Base-by-base conservation (phyloP, 37 sponge, comb jelly and placozoan genomes). In the Beroe forskalii region DNA sequence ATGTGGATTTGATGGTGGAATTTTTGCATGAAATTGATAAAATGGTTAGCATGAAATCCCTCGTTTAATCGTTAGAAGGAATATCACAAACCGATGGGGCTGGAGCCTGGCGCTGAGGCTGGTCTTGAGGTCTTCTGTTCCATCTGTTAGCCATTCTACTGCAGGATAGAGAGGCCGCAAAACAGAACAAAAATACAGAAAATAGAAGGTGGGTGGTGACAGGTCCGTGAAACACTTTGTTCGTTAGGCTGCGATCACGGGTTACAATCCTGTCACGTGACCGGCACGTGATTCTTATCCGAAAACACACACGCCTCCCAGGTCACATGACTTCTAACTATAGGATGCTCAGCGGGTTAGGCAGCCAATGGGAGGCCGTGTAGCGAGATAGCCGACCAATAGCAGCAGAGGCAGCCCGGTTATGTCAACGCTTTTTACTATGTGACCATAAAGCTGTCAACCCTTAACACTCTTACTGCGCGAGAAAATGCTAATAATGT, bases 171-270 rank as follows among this genome's bases (percentile, higher is more conserved):
- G 72, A 69, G 72, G 72, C 72, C 38, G 72, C 72, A 69, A 69
- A 69, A 69, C 72, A 69, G 72, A 69, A 69, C 72, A 69, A 69
- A 69, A 69, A 69, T 69, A 69, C 35, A 69, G 72, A 69, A 69
- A 69, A 69, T 69, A 69, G 72, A 32, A 48, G 72, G 72, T 32
- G 32, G 72, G 72, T 69, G 72, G 0, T 36, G 32, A 69, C 72
- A 69, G 72, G 33, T 69, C 72, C 33, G 33, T 32, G 72, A 69
- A 69, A 69, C 72, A 48, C 55, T 48, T 48, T 48, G 55, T 48
- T 48, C 55, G 55, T 48, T 48, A 48, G 55, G 55, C 55, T 48
- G 55, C 55, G 55, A 48, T 48, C 55, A 48, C 55, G 55, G 55
- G 55, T 48, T 48, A 48, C 55, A 48, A 48, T 48, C 55, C 12